Evolutionary conservation across 2,797 vertebrate genomes (phyloP), one percentile per base, ranked within the genome.

Genomic region (Poecilia gillii): DNA sequence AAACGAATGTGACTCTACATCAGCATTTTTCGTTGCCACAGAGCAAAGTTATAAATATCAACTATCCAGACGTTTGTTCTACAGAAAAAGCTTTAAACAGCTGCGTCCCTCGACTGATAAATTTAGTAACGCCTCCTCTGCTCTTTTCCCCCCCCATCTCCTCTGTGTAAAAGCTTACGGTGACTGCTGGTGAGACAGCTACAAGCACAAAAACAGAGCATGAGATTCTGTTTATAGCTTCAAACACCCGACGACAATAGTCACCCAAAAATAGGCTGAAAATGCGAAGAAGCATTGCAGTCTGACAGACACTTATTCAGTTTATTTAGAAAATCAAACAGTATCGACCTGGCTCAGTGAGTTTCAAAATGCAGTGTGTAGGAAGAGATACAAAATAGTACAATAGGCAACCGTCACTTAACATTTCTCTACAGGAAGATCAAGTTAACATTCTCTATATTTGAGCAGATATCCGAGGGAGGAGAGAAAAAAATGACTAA

Each of bases 301-400:
- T 74, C 83, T 77, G 71, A 83, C 81, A 90, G 79, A 94, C 93
- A 93, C 84, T 84, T 80, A 82, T 91, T 94, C 89, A 89, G 76
- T 96, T 96, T 95, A 95, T 95, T 96, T 96, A 96, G 86, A 96
- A 96, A 96, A 94, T 93, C 85, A 94, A 94, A 95, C 75, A 87
- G 91, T 85, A 87, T 91, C 89, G 92, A 93, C 87, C 91, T 93
- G 93, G 94, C 95, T 96, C 93, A 93, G 93, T 90, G 93, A 89
- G 79, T 87, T 92, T 94, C 90, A 92, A 93, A 94, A 94, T 95
- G 93, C 93, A 93, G 92, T 90, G 93, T 93, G 88, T 91, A 95
- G 93, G 92, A 95, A 95, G 91, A 95, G 87, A 94, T 96, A 95
- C 92, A 96, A 96, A 95, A 94, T 86, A 90, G 85, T 88, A 96